Percentiles rank a stretch among this genome's conserved stretches.
Conservation (phyloP, 2,113 vertebrate species). For the Petromus typicus region DNA sequence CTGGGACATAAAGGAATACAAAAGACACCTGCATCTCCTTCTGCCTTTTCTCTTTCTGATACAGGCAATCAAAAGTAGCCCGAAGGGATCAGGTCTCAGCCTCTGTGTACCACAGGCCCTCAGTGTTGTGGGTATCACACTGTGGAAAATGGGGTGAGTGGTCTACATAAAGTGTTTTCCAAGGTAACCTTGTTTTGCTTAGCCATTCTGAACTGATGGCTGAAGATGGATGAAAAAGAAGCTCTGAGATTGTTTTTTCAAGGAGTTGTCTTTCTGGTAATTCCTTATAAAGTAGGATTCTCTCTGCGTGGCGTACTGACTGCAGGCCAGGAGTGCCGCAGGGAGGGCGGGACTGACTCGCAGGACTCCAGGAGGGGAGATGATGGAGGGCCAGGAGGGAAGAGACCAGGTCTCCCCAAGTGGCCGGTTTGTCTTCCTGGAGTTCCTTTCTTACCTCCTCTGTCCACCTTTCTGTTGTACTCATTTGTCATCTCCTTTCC, state of each 20-base stretch:
- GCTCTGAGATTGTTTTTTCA: background rate
- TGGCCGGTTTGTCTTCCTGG: background rate
- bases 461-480: background rate
- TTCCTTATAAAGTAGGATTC: background rate
- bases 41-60: background rate
- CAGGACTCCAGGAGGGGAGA: background rate
- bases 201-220: background rate
- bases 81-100: background rate
- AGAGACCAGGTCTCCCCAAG: background rate
- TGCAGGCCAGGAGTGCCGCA: background rate
- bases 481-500: background rate
- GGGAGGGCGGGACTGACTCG: background rate
- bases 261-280: background rate
- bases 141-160: background rate
- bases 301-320: background rate
- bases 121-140: too few species aligned
- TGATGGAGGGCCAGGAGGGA: fast-evolving
- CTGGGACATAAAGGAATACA: background rate
- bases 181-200: background rate
- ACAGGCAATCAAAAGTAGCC: background rate
- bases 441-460: background rate
- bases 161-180: background rate
- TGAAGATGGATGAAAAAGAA: background rate
- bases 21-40: background rate
- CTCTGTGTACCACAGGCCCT: background rate